Base-by-base conservation (phyloP, 2,888 invertebrate species). In the Erebia epiphron region DNA sequence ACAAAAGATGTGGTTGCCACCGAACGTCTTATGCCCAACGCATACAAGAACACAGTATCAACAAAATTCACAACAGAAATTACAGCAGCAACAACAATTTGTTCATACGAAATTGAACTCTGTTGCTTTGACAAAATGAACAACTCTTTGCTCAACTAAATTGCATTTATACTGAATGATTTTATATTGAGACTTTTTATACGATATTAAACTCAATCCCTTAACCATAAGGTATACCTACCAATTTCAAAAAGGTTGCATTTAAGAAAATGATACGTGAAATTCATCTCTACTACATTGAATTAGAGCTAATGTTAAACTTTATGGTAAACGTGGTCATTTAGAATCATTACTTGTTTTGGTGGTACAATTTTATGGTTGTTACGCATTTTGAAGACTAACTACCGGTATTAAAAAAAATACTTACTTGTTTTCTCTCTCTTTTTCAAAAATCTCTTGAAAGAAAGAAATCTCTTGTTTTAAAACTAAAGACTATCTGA, bases 281-380 rank as follows among this genome's bases (percentile, higher is more conserved):
- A 60, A 60, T n/a, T 61, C 26, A 54, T 71, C 73, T 60, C 43
- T 65, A 72, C 21, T 9, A 10, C 50, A 2, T 43, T 56, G 41
- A 11, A 41, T 41, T 64, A 64, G 7, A 14, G 50, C 9, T 21
- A 26, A 10, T 4, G 43, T 18, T 13, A 64, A 35, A 57, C 7
- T 57, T 26, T 60, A 54, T 70, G 60, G 71, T 66, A 68, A 66
- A 71, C 68, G 68, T 73, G 35, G 57, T 35, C 67, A 14, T 49
- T 64, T 50, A 13, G 57, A 67, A 67, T 67, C 56, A 54, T 43
- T 61, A 52, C 67, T 73, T 54, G 69, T 67, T 72, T 68, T 68
- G 63, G 66, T 61, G 18, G 41, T 57, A 43, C 57, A 73, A 73
- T 73, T 73, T 73, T 61, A 73, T 73, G 70, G 73, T 70, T 50